Base-by-base conservation (phyloP, 2,797 vertebrate species). In the Fringilla coelebs region DNA sequence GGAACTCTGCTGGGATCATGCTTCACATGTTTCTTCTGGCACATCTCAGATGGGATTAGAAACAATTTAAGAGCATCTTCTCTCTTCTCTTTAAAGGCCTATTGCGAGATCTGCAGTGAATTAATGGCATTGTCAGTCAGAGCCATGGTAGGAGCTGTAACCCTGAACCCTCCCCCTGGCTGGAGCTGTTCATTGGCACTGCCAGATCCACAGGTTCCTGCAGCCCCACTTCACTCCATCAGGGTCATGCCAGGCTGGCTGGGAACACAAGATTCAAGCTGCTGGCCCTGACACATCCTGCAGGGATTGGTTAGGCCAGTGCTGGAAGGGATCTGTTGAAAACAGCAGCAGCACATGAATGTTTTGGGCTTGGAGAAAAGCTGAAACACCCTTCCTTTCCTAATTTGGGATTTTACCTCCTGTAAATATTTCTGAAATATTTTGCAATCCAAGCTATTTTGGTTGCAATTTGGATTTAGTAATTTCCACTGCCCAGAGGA, bases 61-160 rank as follows among this genome's bases (percentile, higher is more conserved):
- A 88, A 71, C 45, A 5, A 38, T 84, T 87, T 11, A 41, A 91
- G 78, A 90, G 76, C 83, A 63, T 76, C 67, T 62, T 31, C 80
- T 68, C 75, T 43, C 32, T 29, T 63, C 15, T 60, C 78, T 70
- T 66, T 54, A 52, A 81, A 86, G 57, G 65, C 71, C 67, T 72
- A 9, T 41, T 89, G 67, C 70, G 32, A 36, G 29, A 6, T 15
- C 10, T 11, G 71, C 76, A 60, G 62, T 32, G 73, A 74, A 41
- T 68, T n/a, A 18, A 32, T 13, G 17, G 19, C 78, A 10, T 41
- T 70, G 32, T 17, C 31, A 34, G 8, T 46, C 36, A 24, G 76
- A 41, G 58, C 12, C 0, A 0, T 15, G 2, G 40, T 0, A 61
- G 85, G 80, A 93, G 88, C 71, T 84, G n/a, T 11, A 60, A 78